Conservation (phyloP, 2,888 invertebrate species). For the Leptinotarsa haldemani region DNA sequence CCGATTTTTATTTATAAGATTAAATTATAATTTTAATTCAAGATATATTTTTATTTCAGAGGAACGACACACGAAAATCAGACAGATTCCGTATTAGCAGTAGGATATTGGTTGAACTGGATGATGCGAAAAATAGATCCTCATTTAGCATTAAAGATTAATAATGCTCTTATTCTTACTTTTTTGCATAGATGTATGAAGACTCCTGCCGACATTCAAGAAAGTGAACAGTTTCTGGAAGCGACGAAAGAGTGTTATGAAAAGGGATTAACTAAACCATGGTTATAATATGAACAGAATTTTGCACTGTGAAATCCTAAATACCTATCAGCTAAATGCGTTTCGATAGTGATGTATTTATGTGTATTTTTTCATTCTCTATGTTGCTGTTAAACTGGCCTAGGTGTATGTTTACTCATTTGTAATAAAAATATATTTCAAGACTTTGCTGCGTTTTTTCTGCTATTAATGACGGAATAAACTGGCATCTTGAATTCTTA, state of each 20-base stretch:
- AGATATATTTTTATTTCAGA: slow-evolving; percentile 49
- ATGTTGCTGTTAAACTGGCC: no score
- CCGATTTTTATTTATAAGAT: no score
- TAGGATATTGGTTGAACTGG: slow-evolving; percentile 67
- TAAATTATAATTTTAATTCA: neutral
- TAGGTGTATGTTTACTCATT: no score
- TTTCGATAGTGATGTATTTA: no score
- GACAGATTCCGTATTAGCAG: slow-evolving; percentile 64
- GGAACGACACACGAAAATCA: slow-evolving; percentile 68
- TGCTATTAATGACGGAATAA: no score
- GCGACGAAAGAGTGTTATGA: slow-evolving; percentile 55
- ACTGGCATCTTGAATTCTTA: no score
- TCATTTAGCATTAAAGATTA: slow-evolving; percentile 62
- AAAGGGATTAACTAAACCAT: slow-evolving; percentile 62
- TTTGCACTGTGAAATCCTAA: no score
- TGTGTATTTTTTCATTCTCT: no score
- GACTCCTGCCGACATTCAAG: slow-evolving; percentile 51
- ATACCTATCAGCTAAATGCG: no score
- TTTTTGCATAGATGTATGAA: slow-evolving; percentile 62
- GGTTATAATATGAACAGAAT: slow-evolving; percentile 51
- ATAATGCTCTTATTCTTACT: slow-evolving; percentile 64
- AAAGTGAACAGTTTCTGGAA: slow-evolving; percentile 55
- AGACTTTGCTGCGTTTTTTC: no score
- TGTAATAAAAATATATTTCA: no score
- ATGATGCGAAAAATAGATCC: slow-evolving; percentile 67